Percentiles rank a stretch among this genome's conserved stretches.
Conservation (phyloP, 2,888 invertebrate species). For the Trimorus sp. region DNA sequence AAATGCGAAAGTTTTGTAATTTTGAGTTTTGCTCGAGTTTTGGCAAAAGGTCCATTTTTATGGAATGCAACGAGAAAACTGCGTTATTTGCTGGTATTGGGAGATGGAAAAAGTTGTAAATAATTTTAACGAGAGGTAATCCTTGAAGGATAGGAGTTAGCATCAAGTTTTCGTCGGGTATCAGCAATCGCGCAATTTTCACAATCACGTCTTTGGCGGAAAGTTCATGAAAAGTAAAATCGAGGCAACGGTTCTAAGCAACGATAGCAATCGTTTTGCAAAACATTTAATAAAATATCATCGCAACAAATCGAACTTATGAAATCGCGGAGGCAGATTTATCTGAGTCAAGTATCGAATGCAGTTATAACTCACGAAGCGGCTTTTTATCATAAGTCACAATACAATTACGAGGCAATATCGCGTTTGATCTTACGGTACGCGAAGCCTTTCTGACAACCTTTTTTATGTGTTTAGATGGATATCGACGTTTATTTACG, state of each 20-base stretch:
- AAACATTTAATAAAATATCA: conserved; percentile 65
- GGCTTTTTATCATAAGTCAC: conserved; percentile 63
- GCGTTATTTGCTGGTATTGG: no score
- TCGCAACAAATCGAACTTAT: conserved; percentile 63
- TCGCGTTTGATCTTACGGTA: conserved; percentile 61
- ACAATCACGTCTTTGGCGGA: conserved; percentile 27
- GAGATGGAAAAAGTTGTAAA: no score
- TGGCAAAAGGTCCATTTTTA: no score
- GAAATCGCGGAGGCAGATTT: conserved; percentile 55
- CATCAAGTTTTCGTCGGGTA: no score
- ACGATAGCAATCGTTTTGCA: conserved; percentile 55
- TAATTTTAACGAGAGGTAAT: no score
- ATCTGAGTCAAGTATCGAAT: conserved; percentile 65
- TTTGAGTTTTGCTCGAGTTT: no score
- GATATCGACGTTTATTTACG: conserved; percentile 62
- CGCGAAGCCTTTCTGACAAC: conserved; percentile 53
- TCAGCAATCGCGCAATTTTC: conserved; percentile 22
- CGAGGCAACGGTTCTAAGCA: conserved; percentile 40
- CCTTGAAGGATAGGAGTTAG: neutral
- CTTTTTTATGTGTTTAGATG: conserved; percentile 58
- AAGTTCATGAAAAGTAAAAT: conserved; percentile 35
- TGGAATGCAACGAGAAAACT: no score
- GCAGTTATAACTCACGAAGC: conserved; percentile 65
- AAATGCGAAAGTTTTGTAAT: no score
- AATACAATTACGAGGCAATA: conserved; percentile 66